These are phyloP conservation scores for Ethmia dodecea DNA, from an alignment of 2,888 invertebrate species.

Conservation along the genomic window DNA sequence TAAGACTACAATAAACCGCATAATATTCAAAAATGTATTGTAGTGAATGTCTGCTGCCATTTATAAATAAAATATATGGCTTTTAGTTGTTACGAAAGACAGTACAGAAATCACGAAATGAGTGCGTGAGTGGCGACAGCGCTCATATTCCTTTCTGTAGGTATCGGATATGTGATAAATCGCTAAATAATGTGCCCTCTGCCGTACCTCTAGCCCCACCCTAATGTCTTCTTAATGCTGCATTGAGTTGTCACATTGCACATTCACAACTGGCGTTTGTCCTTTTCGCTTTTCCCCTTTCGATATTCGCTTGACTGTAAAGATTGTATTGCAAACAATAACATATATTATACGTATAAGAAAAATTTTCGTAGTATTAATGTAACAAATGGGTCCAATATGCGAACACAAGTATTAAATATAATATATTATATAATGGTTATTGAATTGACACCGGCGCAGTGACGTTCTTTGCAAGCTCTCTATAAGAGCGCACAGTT, in stretches of 20 bases:
- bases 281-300: constrained; percentile 37
- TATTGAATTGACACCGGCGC: constrained; percentile 30
- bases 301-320: constrained; percentile 25
- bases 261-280: constrained; percentile 48
- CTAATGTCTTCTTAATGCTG: constrained; percentile 74
- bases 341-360: constrained; percentile 18
- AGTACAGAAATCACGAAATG: too few relatives aligned
- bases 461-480: constrained; percentile 33
- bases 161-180: constrained; percentile 57
- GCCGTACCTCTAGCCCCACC: constrained; percentile 42
- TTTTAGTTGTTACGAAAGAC: too few relatives aligned
- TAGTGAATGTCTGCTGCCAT: too few relatives aligned
- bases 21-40: too few relatives aligned
- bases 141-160: background rate
- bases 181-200: constrained; percentile 59
- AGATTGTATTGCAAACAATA: constrained; percentile 25
- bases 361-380: constrained; percentile 30
- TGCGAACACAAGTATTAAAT: constrained; percentile 18
- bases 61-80: too few relatives aligned
- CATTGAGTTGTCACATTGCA: constrained; percentile 69
- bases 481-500: constrained; percentile 49
- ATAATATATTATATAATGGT: constrained; percentile 30
- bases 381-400: constrained; percentile 12
- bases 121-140: too few relatives aligned
- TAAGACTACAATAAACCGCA: too few relatives aligned